Base-by-base conservation (phyloP, 2,888 invertebrate genomes). In the Papilio demoleus region DNA sequence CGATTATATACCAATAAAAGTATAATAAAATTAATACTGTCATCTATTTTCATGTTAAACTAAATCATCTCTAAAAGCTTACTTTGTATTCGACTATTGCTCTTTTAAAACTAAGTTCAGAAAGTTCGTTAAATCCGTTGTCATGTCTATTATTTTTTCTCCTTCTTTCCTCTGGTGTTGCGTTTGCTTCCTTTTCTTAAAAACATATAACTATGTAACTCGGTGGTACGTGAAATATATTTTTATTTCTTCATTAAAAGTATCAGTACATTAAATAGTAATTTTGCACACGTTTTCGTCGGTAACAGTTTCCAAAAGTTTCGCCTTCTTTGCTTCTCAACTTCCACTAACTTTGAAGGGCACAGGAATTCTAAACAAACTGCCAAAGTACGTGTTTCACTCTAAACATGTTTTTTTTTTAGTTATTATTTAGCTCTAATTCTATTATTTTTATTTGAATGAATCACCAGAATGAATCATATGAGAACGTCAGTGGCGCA, bases 351-450 rank as follows among this genome's bases (percentile, higher is more conserved):
- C 68, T 64, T 50, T 34, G 64, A 47, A 68, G 45, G 63, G 58
- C 24, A 24, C 14, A 14, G 42, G 59, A 68, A 68, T 68, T 64
- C 63, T 58, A 64, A 68, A 68, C 59, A 68, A 62, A 63, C 58
- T 63, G 63, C 47, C 12, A 38, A 68, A 68, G 45, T 63, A 68
- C 63, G 63, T 68, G 68, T 58, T 36, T 58, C 36, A 56, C 58
- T 31, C 31, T 62, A 42, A 12, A 17, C 24, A 11, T 19, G 53
- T 56, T 56, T 65, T 65, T 31, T 31, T 27, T 5, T 17, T n/a
- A 31, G 27, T 53, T 27, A 24, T 27, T 27, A 27, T 14, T 27
- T 27, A 31, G 8, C 31, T 9, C 9, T 31, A n/a, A 56, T 31
- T 56, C 8, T 56, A 31, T n/a, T 31, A 31, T 9, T 56, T 31